phyloP scores from a whole-genome alignment of 2,888 invertebrate genomes.

The Lamellibrachia satsuma region DNA sequence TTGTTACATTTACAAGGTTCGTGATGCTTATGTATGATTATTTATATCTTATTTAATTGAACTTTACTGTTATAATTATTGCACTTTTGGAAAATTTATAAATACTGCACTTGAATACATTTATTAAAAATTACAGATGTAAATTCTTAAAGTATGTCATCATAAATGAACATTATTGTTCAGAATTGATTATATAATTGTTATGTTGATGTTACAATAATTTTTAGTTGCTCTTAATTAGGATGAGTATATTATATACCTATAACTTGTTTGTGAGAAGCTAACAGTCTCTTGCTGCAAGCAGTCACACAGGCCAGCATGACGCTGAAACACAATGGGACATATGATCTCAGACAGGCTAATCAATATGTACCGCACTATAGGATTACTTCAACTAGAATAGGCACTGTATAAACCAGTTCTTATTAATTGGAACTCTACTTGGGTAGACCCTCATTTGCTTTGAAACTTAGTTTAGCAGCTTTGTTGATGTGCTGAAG shows the following conservation, averaged over 20 bases:
- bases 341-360: background rate
- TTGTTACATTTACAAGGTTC: too few relatives aligned
- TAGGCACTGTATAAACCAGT: background rate
- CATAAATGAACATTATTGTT: too few relatives aligned
- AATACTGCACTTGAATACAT: too few relatives aligned
- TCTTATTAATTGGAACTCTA: background rate
- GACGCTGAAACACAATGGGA: background rate
- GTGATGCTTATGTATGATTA: too few relatives aligned
- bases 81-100: too few relatives aligned
- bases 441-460: background rate
- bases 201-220: too few relatives aligned
- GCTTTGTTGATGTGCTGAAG: background rate
- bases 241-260: background rate
- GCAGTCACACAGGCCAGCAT: background rate
- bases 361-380: background rate
- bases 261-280: background rate
- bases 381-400: background rate
- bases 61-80: too few relatives aligned
- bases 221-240: background rate
- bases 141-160: too few relatives aligned
- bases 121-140: too few relatives aligned
- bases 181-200: too few relatives aligned
- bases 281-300: background rate
- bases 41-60: too few relatives aligned
- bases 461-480: background rate